A percentile compares a stretch with the other conserved stretches of the same genome.
These are phyloP conservation scores for Hydrotaea diabolus DNA, from an alignment of 2,888 invertebrate genomes.

Conservation along the genomic window DNA sequence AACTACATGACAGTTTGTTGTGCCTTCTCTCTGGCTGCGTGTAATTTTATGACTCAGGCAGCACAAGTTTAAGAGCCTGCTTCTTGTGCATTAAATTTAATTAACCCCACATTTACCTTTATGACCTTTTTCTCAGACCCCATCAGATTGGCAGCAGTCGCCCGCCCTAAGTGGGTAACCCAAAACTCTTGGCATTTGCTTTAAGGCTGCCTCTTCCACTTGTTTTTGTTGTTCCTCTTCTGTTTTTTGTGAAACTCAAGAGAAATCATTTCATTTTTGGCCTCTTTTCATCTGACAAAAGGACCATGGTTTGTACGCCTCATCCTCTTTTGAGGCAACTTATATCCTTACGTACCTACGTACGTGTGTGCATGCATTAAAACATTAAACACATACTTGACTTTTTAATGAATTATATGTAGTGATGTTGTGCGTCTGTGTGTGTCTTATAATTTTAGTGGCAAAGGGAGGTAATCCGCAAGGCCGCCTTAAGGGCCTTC, in stretches of 20 bases:
- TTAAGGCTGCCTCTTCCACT: neutral
- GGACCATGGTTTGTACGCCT: neutral
- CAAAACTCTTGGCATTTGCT: neutral
- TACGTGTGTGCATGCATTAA: neutral
- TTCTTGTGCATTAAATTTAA: slow-evolving; percentile 58
- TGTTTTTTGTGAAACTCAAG: neutral
- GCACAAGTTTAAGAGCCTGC: neutral
- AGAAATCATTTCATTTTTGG: slow-evolving; percentile 7
- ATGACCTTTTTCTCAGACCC: neutral
- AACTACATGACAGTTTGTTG: no score
- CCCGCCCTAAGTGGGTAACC: no score
- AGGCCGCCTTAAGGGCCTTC: no score
- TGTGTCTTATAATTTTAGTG: neutral
- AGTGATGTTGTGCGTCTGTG: neutral
- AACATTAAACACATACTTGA: slow-evolving; percentile 50
- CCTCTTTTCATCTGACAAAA: slow-evolving; percentile 13
- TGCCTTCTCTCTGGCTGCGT: no score
- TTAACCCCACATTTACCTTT: slow-evolving; percentile 44
- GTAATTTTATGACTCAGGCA: neutral
- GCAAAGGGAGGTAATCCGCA: no score
- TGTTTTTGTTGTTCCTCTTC: neutral
- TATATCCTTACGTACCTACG: no score
- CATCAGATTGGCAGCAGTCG: neutral
- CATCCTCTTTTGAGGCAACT: neutral
- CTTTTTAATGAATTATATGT: slow-evolving; percentile 44